Base-by-base conservation (phyloP, 2,888 invertebrate genomes). In the Mesodorylaimus sp. region DNA sequence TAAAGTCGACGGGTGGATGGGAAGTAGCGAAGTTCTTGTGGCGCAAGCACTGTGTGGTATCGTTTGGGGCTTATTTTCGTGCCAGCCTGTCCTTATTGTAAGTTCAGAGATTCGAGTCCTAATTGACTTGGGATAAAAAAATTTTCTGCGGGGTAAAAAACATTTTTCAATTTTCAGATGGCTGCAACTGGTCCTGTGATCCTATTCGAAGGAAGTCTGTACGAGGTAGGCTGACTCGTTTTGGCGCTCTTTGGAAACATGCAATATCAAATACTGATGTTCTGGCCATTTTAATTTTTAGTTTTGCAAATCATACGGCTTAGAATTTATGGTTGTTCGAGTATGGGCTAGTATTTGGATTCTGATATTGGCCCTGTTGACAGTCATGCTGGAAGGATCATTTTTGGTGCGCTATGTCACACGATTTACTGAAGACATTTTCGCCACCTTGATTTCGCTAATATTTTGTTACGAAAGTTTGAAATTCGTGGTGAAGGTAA, bases 371-470 rank as follows among this genome's bases (percentile, higher is more conserved):
- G 50, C 36, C 29, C 5, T 27, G 16, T 24, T 48, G 16, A 7
- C n/a, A 7, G 84, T 87, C 1, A 82, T 81, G 28, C 76, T 85
- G 45, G 91, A 93, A 68, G 88, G 87, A 49, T 86, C 87, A 60
- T 84, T 86, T 3, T 77, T 89, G 50, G 87, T 91, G 2, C 81
- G 83, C 58, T 76, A 81, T 59, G 80, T 88, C 55, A 82, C 84
- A 2, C 77, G 91, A 52, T 93, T 93, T 69, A 88, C 88, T 0
- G 88, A 91, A 68, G 93, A 93, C 68, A 86, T 93, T 48, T 91
- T 91, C 70, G 87, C 91, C 2, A 83, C 87, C n/a, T 74, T 93
- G 51, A 91, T 93, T 60, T 88, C 89, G 1, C 71, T 91, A 57
- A 80, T 93, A 58, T 91, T 89, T 69, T 88, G 93, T 59, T 80